Evolutionary conservation across 2,888 invertebrate genomes (phyloP), one percentile per base, ranked within the genome.

Genomic region (Crematogaster levior): DNA sequence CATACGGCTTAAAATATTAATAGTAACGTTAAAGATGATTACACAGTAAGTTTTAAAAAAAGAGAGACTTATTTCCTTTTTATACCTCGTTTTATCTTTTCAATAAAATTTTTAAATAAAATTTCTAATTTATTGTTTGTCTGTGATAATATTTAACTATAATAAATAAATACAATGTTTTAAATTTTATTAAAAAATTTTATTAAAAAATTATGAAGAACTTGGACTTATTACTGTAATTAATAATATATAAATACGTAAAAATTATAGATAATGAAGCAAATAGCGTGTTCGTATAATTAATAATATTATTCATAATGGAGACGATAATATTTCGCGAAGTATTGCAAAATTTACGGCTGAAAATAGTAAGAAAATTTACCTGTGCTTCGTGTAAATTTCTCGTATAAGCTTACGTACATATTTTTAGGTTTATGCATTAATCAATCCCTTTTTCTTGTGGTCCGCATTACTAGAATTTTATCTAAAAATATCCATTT

Each of bases 401-500:
- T 40, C 5, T 34, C 51, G 24, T 79, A 58, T 34, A 34, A n/a
- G 30, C n/a, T 74, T 48, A 56, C 40, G 46, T 66, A 56, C 40
- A 40, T 66, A 80, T 82, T 82, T 82, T 68, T 61, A 70, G 70
- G 10, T 48, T 65, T 24, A 46, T 24, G 12, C 30, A 79, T 83
- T 83, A 87, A 79, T 79, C 81, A 79, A 43, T 61, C 46, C 51
- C n/a, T 63, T 81, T 51, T 53, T 56, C 37, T 51, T 77, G 56
- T 70, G 40, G 46, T 51, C 68, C 63, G n/a, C 12, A 56, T 73
- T 66, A 65, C 40, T 46, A 81, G 81, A 82, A 81, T 79, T 84
- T 83, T 83, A 84, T 81, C 83, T 77, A 48, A 82, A 70, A 85
- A 56, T 66, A 83, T 81, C 56, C 60, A 83, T 72, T 72, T 65